Percentiles rank a stretch among this genome's conserved stretches.
Evolutionary conservation across 2,888 invertebrate genomes (phyloP).

Genomic region (Tachystola acroxantha): DNA sequence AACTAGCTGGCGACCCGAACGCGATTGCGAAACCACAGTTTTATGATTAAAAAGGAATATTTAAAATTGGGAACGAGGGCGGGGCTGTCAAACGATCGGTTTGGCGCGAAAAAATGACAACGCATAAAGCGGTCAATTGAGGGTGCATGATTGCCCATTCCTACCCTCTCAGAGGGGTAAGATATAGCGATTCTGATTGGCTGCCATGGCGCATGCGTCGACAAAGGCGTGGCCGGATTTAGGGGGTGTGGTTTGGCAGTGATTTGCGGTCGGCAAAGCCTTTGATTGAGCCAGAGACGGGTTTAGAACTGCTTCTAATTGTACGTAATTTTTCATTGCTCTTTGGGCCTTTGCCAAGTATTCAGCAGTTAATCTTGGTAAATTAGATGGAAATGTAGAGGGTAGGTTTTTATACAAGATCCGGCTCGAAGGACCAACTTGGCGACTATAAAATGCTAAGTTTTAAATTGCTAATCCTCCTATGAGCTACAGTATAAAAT

Average conservation of each 20-base stretch:
- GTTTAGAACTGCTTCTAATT: slow-evolving; percentile 15
- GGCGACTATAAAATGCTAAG: too few relatives aligned
- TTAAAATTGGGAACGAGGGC: slow-evolving; percentile 56
- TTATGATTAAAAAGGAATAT: slow-evolving; percentile 55
- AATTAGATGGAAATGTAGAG: background rate
- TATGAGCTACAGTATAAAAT: too few relatives aligned
- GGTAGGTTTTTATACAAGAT: too few relatives aligned
- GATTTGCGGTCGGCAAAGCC: slow-evolving; percentile 71
- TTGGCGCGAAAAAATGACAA: slow-evolving; percentile 70
- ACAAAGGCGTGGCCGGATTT: slow-evolving; percentile 53
- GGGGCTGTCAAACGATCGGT: slow-evolving; percentile 60
- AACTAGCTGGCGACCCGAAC: slow-evolving; percentile 32
- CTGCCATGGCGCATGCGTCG: slow-evolving; percentile 49
- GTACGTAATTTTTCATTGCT: slow-evolving; percentile 5
- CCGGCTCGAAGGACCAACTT: too few relatives aligned
- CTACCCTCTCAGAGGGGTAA: slow-evolving; percentile 31
- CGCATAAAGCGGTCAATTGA: slow-evolving; percentile 63
- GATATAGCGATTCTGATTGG: slow-evolving; percentile 44
- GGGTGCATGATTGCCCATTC: slow-evolving; percentile 44
- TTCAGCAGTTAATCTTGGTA: slow-evolving; percentile 1
- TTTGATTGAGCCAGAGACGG: slow-evolving; percentile 64
- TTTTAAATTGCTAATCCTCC: too few relatives aligned
- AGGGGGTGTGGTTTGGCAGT: slow-evolving; percentile 67
- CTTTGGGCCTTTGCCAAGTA: slow-evolving; percentile 2
- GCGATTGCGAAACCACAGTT: slow-evolving; percentile 56